phyloP scores from a whole-genome alignment of 1,140 invertebrate genomes.

The Heliconius nattereri region DNA sequence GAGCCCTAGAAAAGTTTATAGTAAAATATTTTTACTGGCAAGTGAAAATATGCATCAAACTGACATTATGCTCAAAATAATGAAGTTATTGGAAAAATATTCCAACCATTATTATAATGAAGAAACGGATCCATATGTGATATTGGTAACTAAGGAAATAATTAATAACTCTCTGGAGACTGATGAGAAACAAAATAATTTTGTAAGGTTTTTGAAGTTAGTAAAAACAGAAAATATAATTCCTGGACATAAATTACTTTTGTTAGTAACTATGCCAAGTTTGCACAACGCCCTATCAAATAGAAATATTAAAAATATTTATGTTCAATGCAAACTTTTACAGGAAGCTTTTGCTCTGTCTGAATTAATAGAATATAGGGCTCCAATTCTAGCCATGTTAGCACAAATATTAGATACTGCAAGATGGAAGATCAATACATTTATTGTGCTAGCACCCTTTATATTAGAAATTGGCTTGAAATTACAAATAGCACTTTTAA shows the following conservation, averaged over 20 bases:
- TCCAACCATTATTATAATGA: slow-evolving; percentile 60
- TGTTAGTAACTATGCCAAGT: slow-evolving; percentile 69
- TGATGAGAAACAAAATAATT: slow-evolving; percentile 52
- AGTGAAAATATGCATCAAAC: slow-evolving; percentile 62
- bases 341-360: slow-evolving; percentile 47
- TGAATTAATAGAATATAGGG: slow-evolving; percentile 61
- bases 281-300: slow-evolving; percentile 58
- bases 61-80: slow-evolving; percentile 60
- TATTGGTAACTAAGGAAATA: slow-evolving; percentile 49
- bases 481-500: slow-evolving; percentile 53
- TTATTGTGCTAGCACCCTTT: slow-evolving; percentile 44
- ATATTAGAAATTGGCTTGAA: slow-evolving; percentile 54
- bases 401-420: slow-evolving; percentile 60
- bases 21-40: slow-evolving; percentile 60
- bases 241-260: slow-evolving; percentile 54
- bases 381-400: slow-evolving; percentile 67
- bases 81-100: slow-evolving; percentile 58
- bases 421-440: slow-evolving; percentile 66
- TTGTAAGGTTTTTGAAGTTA: slow-evolving; percentile 56
- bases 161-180: slow-evolving; percentile 49
- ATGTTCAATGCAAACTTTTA: slow-evolving; percentile 58
- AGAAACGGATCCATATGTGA: slow-evolving; percentile 62
- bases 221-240: slow-evolving; percentile 55
- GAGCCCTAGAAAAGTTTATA: slow-evolving; percentile 60
- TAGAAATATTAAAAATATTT: slow-evolving; percentile 51